These are phyloP conservation scores for Acronicta psi DNA, from an alignment of 2,888 invertebrate genomes.

Conservation along the genomic window DNA sequence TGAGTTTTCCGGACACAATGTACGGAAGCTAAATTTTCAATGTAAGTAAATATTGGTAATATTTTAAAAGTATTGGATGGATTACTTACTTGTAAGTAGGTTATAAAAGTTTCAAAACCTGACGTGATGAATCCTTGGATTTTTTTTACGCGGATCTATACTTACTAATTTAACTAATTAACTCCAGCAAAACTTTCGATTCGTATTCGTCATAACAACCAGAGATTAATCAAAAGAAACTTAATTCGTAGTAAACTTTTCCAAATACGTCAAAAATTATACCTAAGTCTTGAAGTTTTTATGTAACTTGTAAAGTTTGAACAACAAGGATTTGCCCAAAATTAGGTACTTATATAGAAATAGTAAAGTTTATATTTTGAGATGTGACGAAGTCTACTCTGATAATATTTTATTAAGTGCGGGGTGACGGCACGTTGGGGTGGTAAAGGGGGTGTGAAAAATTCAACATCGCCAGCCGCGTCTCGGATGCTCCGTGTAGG, in stretches of 20 bases:
- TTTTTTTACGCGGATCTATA: too few species aligned
- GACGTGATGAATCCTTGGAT: too few species aligned
- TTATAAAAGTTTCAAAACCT: too few species aligned
- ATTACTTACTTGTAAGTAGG: too few species aligned
- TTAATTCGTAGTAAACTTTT: too few species aligned
- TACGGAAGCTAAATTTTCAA: too few species aligned
- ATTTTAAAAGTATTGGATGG: too few species aligned
- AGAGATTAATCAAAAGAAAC: too few species aligned
- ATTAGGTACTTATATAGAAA: slow-evolving; percentile 34
- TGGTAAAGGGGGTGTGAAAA: slow-evolving; percentile 74
- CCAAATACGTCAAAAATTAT: neutral
- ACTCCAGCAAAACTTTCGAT: neutral
- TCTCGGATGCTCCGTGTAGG: slow-evolving; percentile 62
- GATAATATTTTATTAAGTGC: slow-evolving; percentile 82
- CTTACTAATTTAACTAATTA: too few species aligned
- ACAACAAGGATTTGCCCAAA: slow-evolving; percentile 26
- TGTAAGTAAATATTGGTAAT: too few species aligned
- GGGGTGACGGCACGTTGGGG: slow-evolving; percentile 60
- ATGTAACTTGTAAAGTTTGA: neutral
- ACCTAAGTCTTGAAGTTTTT: slow-evolving; percentile 15
- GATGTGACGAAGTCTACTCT: slow-evolving; percentile 80
- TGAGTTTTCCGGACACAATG: too few species aligned
- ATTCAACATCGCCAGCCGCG: slow-evolving; percentile 72
- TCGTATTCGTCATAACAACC: neutral
- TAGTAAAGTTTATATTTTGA: slow-evolving; percentile 64